Conservation (phyloP, 2,888 invertebrate genomes). For the Congeria kusceri region DNA sequence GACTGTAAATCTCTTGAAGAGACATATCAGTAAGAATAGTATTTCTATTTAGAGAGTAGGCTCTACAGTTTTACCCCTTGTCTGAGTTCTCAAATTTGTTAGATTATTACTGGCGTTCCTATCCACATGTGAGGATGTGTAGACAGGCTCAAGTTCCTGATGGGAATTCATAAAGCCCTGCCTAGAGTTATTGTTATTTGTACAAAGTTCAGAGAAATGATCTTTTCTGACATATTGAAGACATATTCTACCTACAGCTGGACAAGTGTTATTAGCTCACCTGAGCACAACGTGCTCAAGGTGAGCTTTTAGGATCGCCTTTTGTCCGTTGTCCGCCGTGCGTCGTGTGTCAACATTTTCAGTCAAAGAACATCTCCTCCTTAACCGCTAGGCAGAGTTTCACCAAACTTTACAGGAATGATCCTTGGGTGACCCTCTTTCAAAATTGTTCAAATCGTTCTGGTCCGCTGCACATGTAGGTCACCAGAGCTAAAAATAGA, state of each 20-base stretch:
- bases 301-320: too few relatives aligned
- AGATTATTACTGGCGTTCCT: slow-evolving; percentile 14
- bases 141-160: slow-evolving; percentile 38
- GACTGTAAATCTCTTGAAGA: neutral
- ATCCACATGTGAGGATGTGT: slow-evolving; percentile 12
- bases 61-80: neutral
- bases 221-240: neutral
- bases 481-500: too few relatives aligned
- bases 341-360: too few relatives aligned
- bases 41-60: slow-evolving; percentile 22
- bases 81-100: neutral
- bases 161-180: neutral
- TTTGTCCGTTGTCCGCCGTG: too few relatives aligned
- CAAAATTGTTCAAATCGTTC: too few relatives aligned
- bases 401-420: too few relatives aligned
- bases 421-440: too few relatives aligned
- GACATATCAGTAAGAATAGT: slow-evolving; percentile 13
- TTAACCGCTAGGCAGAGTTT: too few relatives aligned
- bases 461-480: too few relatives aligned
- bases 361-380: too few relatives aligned
- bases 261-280: slow-evolving; percentile 10
- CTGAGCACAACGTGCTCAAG: too few relatives aligned
- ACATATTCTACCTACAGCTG: neutral
- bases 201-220: slow-evolving; percentile 15
- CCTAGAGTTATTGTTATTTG: neutral